phyloP scores from a whole-genome alignment of 2,797 vertebrate species.

The Gobio occitaniae region DNA sequence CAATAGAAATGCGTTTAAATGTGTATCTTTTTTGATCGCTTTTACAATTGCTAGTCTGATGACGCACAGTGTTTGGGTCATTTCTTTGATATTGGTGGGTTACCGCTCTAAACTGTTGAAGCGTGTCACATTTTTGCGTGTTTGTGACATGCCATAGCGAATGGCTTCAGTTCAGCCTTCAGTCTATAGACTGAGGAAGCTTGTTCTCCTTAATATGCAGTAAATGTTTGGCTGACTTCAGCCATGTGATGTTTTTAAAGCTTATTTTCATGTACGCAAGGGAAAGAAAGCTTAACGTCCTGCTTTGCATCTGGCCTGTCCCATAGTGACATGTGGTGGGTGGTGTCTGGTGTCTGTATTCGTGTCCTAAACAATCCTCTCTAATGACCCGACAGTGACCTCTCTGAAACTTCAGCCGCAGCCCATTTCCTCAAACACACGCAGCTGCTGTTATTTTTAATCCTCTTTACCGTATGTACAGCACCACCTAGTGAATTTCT shows the following conservation, averaged over 20 bases:
- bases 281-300: background rate
- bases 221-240: constrained; percentile 3
- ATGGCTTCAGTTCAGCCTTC: constrained; percentile 23
- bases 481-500: constrained; percentile 26
- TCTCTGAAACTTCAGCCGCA: constrained; percentile 17
- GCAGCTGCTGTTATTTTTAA: background rate
- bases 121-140: background rate
- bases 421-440: background rate
- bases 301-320: constrained; percentile 24
- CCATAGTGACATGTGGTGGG: background rate
- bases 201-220: constrained; percentile 16
- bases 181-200: background rate
- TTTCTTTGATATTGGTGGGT: background rate
- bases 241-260: constrained; percentile 25
- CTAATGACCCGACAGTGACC: constrained; percentile 22
- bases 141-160: background rate
- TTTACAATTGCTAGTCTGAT: background rate
- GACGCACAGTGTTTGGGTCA: background rate
- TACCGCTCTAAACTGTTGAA: background rate
- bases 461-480: background rate
- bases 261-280: background rate
- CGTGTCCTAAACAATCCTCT: constrained; percentile 21
- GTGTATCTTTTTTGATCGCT: background rate
- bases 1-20: background rate
- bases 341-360: background rate